Evolutionary conservation across 2,888 invertebrate species (phyloP).

Genomic region (Coelopa pilipes): DNA sequence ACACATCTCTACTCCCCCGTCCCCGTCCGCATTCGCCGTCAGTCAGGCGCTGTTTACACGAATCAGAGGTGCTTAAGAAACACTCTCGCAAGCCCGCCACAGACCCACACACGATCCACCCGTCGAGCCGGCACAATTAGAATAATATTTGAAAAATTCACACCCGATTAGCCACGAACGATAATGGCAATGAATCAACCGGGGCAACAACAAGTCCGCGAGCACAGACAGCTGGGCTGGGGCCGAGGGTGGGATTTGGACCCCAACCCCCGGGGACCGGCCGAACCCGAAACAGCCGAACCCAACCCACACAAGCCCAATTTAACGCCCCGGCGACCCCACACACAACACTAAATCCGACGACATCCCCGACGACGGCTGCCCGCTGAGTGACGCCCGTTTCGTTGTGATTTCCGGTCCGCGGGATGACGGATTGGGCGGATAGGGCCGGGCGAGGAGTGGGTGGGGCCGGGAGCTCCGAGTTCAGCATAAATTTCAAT

Average conservation of each 20-base stretch:
- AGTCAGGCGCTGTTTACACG: neutral
- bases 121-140: too few species aligned
- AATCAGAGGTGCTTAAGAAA: neutral
- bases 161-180: slow-evolving; percentile 10
- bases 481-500: neutral
- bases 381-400: neutral
- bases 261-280: neutral
- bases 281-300: too few species aligned
- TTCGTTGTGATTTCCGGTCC: neutral
- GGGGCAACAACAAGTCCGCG: neutral
- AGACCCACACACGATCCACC: too few species aligned
- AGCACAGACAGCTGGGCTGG: neutral
- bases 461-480: too few species aligned
- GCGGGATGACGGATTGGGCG: too few species aligned
- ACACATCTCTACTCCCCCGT: neutral
- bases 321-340: slow-evolving; percentile 37
- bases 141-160: neutral
- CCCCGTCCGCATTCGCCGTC: neutral
- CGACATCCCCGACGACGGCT: slow-evolving; percentile 19
- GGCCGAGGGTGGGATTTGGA: neutral
- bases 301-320: slow-evolving; percentile 35
- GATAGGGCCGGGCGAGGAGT: too few species aligned
- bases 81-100: too few species aligned
- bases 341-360: too few species aligned
- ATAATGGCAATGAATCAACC: neutral